Evolutionary conservation across 2,797 vertebrate species (phyloP).

Genomic region (Fratercula arctica): DNA sequence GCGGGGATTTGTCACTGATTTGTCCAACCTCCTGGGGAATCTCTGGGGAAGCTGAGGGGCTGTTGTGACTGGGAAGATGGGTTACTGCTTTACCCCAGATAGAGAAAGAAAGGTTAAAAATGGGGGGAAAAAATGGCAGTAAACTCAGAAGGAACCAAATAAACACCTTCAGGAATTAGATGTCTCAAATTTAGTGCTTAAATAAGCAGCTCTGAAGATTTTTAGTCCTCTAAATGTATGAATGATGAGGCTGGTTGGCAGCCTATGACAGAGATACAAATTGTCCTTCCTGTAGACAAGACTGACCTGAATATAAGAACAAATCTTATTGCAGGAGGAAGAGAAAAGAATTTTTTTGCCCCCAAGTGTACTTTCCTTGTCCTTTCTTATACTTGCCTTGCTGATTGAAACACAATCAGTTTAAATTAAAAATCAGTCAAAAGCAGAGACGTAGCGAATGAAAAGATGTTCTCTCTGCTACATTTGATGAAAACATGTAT

Average conservation of each 20-base stretch:
- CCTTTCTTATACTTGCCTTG: neutral
- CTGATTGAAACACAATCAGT: neutral
- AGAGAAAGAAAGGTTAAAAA: neutral
- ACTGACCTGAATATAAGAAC: conserved; percentile 1
- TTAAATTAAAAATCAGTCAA: conserved; percentile 11
- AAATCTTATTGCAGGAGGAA: neutral
- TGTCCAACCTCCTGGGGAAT: neutral
- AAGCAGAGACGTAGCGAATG: neutral
- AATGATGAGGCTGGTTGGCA: conserved; percentile 27
- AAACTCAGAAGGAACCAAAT: neutral
- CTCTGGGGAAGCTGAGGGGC: neutral
- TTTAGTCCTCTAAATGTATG: conserved; percentile 8
- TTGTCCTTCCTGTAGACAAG: conserved; percentile 23
- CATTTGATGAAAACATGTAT: neutral
- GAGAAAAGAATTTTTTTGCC: neutral
- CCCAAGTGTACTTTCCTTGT: neutral
- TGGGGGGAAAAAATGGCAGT: neutral
- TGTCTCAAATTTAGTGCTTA: conserved; percentile 37
- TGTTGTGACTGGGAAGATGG: neutral
- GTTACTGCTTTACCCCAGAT: neutral
- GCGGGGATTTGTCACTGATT: neutral
- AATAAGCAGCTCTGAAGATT: neutral
- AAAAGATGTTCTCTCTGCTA: neutral
- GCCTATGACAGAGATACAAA: conserved; percentile 22
- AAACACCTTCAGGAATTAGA: neutral